Evolutionary conservation across 1,140 invertebrate genomes (phyloP).

Genomic region (Bombus waltoni): DNA sequence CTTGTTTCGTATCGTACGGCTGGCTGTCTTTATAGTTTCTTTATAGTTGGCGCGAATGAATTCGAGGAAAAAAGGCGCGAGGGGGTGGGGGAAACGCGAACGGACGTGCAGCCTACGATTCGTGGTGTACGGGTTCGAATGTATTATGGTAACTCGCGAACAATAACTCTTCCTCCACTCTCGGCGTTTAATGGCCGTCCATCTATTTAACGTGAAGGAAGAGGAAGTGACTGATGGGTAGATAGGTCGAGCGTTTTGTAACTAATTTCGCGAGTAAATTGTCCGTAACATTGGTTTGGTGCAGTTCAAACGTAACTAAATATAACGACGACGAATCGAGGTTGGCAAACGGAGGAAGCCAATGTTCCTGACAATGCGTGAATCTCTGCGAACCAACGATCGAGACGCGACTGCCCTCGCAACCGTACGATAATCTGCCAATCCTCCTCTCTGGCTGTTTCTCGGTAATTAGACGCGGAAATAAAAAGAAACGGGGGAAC

Average conservation of each 20-base stretch:
- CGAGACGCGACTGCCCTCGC: not conserved
- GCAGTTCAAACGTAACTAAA: constrained; percentile 65
- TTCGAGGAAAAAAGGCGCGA: not conserved
- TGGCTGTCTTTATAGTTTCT: too few species aligned
- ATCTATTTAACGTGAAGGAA: constrained; percentile 81
- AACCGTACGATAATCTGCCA: not conserved
- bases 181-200: constrained; percentile 78
- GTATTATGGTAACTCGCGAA: constrained; percentile 79
- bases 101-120: not conserved
- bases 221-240: constrained; percentile 83
- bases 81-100: not conserved
- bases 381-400: constrained; percentile 45
- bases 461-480: not conserved
- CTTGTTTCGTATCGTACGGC: too few species aligned
- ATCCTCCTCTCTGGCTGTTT: not conserved
- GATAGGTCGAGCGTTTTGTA: constrained; percentile 82
- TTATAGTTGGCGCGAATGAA: not conserved
- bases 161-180: constrained; percentile 81
- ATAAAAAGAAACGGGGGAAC: not conserved
- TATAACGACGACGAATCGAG: constrained; percentile 59
- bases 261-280: constrained; percentile 83
- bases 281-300: constrained; percentile 82
- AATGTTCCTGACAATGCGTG: not conserved
- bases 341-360: constrained; percentile 23
- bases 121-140: constrained; percentile 64